Percentiles rank a stretch among this genome's conserved stretches.
phyloP scores from a whole-genome alignment of 2,888 invertebrate species.

The Metacarcinus magister region DNA sequence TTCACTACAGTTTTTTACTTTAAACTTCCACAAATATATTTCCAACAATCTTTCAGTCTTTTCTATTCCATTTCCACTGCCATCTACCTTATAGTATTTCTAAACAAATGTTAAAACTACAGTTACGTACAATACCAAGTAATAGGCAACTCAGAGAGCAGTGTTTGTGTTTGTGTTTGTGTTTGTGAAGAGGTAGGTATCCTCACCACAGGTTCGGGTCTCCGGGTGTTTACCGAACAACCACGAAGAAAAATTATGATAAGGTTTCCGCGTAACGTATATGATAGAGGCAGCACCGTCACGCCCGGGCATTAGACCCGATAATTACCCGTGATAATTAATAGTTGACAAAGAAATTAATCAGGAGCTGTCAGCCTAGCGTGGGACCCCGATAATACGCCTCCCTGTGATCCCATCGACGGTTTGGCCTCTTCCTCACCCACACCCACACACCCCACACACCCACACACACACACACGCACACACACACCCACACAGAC shows the following conservation, averaged over 20 bases:
- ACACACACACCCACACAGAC: too few relatives aligned
- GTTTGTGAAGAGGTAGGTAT: neutral
- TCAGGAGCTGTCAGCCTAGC: slow-evolving; percentile 38
- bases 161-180: too few relatives aligned
- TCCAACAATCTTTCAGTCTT: neutral
- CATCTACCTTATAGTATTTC: neutral
- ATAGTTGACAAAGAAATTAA: slow-evolving; percentile 63
- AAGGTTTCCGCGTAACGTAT: neutral
- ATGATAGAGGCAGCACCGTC: neutral
- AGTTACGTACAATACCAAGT: neutral
- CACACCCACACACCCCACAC: neutral
- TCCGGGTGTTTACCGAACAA: neutral
- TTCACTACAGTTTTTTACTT: too few relatives aligned
- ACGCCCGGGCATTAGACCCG: slow-evolving; percentile 27
- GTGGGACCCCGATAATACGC: neutral
- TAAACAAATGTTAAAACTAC: neutral
- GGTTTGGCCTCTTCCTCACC: neutral
- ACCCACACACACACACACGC: neutral
- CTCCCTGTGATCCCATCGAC: neutral
- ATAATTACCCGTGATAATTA: slow-evolving; percentile 62
- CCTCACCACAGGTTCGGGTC: neutral
- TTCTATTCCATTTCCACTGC: neutral
- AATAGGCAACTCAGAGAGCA: neutral
- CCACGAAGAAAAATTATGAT: neutral
- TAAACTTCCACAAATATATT: too few relatives aligned